phyloP scores from a whole-genome alignment of 64 coral and sea anemone genomes.

The Dendrophyllia cribrosa region DNA sequence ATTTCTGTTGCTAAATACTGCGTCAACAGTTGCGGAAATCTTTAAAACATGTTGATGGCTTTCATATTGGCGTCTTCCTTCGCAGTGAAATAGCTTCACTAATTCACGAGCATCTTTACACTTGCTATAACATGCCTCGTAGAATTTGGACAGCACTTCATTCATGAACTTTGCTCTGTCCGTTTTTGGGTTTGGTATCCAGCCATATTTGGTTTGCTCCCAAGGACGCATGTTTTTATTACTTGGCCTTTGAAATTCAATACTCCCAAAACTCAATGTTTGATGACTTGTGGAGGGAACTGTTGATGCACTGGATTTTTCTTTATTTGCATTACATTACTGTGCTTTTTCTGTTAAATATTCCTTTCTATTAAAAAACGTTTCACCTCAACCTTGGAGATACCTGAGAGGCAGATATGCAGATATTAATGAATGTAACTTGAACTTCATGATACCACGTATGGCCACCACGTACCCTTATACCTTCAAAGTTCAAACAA shows the following conservation, averaged over 20 bases:
- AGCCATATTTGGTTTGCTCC: conserved; percentile 71
- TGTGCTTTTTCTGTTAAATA: background rate
- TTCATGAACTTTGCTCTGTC: conserved; percentile 82
- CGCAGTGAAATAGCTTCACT: conserved; percentile 57
- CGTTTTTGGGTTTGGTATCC: conserved; percentile 51
- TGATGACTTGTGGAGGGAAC: conserved; percentile 33
- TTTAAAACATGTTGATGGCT: conserved; percentile 48
- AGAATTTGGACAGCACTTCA: conserved; percentile 69
- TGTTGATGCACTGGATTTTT: background rate
- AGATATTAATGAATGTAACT: background rate
- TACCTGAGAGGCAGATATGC: conserved; percentile 37
- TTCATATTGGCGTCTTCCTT: conserved; percentile 68
- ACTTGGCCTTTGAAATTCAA: conserved; percentile 58
- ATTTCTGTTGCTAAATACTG: conserved; percentile 48
- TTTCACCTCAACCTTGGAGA: conserved; percentile 42
- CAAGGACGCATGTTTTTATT: conserved; percentile 68
- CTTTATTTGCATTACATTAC: background rate
- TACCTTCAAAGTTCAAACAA: conserved; percentile 22
- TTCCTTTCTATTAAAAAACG: conserved; percentile 41
- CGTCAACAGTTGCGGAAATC: conserved; percentile 48
- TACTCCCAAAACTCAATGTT: conserved; percentile 46
- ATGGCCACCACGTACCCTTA: background rate
- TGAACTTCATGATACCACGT: background rate
- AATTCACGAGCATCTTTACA: conserved; percentile 71
- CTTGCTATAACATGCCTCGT: conserved; percentile 58